Conservation (phyloP, 2,113 vertebrate genomes). For the Triplophysa siluroides region DNA sequence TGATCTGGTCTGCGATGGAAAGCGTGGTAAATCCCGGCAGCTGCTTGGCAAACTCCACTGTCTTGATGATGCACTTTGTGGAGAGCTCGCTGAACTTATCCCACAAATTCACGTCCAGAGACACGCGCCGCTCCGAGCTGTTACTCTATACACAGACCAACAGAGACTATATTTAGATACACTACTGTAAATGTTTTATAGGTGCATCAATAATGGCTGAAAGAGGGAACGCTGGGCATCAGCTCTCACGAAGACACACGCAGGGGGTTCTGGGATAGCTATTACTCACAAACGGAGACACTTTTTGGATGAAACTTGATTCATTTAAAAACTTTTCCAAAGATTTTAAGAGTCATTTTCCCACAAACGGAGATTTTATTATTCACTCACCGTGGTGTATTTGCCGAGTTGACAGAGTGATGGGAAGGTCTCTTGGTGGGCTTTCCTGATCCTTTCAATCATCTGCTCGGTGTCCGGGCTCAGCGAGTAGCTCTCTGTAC, state of each 20-base stretch:
- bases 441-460: constrained; percentile 95
- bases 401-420: constrained; percentile 98
- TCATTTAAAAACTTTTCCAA: too few species aligned
- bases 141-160: constrained; percentile 79
- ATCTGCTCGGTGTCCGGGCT: constrained; percentile 93
- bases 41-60: constrained; percentile 98
- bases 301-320: not conserved
- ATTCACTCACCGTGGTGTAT: constrained; percentile 93
- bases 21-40: constrained; percentile 96
- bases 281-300: not conserved
- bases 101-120: constrained; percentile 95
- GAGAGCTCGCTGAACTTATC: constrained; percentile 99
- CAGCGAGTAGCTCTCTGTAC: constrained; percentile 88
- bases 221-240: not conserved
- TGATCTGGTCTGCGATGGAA: constrained; percentile 98
- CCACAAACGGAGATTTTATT: constrained; percentile 2
- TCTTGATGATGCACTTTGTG: constrained; percentile 99
- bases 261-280: not conserved
- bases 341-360: not conserved
- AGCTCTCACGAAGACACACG: not conserved
- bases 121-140: constrained; percentile 92
- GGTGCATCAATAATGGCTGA: not conserved
- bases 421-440: constrained; percentile 96
- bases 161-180: not conserved
- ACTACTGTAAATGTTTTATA: constrained; percentile 5